Evolutionary conservation across 2,797 vertebrate species (phyloP), one percentile per base, ranked within the genome.

Genomic region (Geotria australis): DNA sequence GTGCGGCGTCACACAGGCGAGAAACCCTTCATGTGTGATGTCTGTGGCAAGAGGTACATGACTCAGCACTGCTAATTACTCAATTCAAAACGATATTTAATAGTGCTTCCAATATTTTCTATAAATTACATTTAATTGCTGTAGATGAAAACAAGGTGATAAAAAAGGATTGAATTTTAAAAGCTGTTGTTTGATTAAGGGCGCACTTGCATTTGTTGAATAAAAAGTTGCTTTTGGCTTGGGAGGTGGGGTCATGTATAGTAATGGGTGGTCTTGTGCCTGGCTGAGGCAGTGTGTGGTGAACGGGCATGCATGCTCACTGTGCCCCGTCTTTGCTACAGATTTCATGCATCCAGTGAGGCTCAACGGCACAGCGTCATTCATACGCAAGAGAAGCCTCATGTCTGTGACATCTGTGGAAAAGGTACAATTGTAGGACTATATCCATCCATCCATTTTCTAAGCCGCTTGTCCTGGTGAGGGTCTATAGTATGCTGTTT

Each of bases 21-120:
- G 61, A 98, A 95, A 61, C 89, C 89, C 0, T 98, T 88, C 66
- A 98, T 98, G 64, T 98, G 89, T 70, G 88, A 98, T 64, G 73
- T 94, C 64, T 98, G 89, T 63, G 89, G 86, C 46, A 94, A 94
- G 75, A 84, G 86, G 89, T 94, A 65, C 69, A 73, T 68, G 59
- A 58, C 9, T 12, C 8, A 7, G 1, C 6, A 10, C 24, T 55
- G 12, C 2, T 51, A 6, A 38, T 1, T 46, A 48, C 15, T 10
- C 38, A 5, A 38, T 24, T 38, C 2, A 38, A 38, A 38, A 38
- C 24, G 38, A 38, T 38, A 38, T 38, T 38, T 38, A 38, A 38
- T 38, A 38, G 24, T 24, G 24, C 24, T 38, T n/a, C 5, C 15
- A 15, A 24, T 24, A 24, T 24, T 24, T 24, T 15, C 15, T 24